phyloP scores from a whole-genome alignment of 1,140 invertebrate species.

The Pygmarrhopalites habei region DNA sequence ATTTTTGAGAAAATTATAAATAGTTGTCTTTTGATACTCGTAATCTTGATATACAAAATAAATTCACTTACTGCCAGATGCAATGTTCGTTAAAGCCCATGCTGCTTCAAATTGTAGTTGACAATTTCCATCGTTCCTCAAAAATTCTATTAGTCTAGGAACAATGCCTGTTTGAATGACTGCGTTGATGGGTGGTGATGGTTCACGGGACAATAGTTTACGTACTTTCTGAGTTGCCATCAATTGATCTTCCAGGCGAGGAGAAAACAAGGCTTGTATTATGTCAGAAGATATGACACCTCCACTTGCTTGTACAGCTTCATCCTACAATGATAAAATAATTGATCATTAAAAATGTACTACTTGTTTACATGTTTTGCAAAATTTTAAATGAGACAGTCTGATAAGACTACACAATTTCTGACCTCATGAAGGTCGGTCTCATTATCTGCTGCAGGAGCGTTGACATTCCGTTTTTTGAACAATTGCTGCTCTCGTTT shows the following conservation, averaged over 20 bases:
- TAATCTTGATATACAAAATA: no score
- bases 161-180: slow-evolving; percentile 96
- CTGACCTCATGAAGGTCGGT: slow-evolving; percentile 43
- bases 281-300: slow-evolving; percentile 63
- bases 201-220: slow-evolving; percentile 88
- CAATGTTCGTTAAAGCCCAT: slow-evolving; percentile 96
- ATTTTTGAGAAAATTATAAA: no score
- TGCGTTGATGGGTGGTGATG: slow-evolving; percentile 96
- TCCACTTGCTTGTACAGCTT: slow-evolving; percentile 40
- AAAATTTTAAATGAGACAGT: no score
- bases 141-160: slow-evolving; percentile 89
- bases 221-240: slow-evolving; percentile 89
- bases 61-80: no score
- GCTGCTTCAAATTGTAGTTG: slow-evolving; percentile 92
- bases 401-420: neutral
- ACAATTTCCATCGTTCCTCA: slow-evolving; percentile 72
- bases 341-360: no score
- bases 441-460: slow-evolving; percentile 49
- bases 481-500: slow-evolving; percentile 88
- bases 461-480: slow-evolving; percentile 80
- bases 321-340: slow-evolving; percentile 17
- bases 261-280: slow-evolving; percentile 71
- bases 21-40: no score
- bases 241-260: slow-evolving; percentile 71
- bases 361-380: no score